A percentile compares a stretch with the other conserved stretches of the same genome.
phyloP scores from a whole-genome alignment of 2,797 vertebrate species.

The Artibeus lituratus region DNA sequence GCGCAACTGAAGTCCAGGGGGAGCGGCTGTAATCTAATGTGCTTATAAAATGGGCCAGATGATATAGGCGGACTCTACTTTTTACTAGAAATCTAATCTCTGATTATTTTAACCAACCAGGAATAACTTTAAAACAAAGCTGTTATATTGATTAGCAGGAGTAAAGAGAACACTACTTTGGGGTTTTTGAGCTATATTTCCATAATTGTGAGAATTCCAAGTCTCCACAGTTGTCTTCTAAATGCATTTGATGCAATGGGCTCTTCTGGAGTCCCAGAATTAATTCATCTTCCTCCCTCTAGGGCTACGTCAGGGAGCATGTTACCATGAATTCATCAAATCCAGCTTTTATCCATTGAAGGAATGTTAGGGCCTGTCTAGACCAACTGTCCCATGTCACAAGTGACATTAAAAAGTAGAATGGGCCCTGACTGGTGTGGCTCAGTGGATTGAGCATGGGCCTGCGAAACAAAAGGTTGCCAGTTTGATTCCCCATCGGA shows the following conservation, averaged over 20 bases:
- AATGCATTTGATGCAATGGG: background rate
- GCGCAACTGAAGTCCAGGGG: background rate
- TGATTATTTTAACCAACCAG: background rate
- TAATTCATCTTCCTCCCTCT: background rate
- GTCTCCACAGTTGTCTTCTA: background rate
- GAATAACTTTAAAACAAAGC: background rate
- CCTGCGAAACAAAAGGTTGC: too few species aligned
- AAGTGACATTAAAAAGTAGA: background rate
- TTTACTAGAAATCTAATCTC: background rate
- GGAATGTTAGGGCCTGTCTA: background rate
- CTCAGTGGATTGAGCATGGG: too few species aligned
- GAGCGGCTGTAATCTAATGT: background rate
- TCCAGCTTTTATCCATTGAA: background rate
- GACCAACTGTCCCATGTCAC: background rate
- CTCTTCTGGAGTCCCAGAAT: background rate
- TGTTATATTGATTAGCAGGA: background rate
- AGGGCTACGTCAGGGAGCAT: background rate
- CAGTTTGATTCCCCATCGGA: too few species aligned
- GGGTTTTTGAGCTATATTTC: background rate
- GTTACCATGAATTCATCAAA: background rate
- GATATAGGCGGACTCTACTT: background rate
- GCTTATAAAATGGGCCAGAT: background rate
- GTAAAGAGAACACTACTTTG: background rate
- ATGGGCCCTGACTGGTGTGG: too few species aligned
- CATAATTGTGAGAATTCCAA: background rate